Conservation (phyloP, 2,888 invertebrate genomes). For the Girardia tigrina region DNA sequence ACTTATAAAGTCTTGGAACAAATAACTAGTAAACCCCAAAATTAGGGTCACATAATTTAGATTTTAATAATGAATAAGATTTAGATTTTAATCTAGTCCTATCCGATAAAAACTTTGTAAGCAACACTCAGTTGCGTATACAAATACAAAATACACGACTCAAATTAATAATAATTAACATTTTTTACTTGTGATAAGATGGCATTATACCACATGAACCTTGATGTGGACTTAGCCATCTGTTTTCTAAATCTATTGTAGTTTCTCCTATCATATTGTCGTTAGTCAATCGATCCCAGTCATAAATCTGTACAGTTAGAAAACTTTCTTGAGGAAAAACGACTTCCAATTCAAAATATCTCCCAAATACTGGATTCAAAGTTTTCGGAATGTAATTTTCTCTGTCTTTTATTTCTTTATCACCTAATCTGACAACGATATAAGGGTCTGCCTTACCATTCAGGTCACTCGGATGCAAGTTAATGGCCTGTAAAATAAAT, state of each 20-base stretch:
- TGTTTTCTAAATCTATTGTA: conserved; percentile 74
- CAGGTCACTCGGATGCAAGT: conserved; percentile 52
- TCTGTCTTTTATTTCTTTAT: conserved; percentile 65
- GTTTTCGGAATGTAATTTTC: conserved; percentile 80
- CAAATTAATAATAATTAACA: neutral
- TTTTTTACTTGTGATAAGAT: conserved; percentile 68
- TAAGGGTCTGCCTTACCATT: conserved; percentile 65
- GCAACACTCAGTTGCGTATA: no score
- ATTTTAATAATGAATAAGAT: no score
- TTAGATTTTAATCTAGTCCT: no score
- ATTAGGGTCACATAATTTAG: no score
- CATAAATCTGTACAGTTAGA: conserved; percentile 68
- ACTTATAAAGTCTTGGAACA: no score
- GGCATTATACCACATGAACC: conserved; percentile 70
- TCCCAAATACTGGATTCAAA: conserved; percentile 75
- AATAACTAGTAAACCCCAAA: no score
- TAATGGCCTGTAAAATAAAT: conserved; percentile 53
- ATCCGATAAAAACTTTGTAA: no score
- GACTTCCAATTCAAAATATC: conserved; percentile 76
- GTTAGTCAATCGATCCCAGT: conserved; percentile 75
- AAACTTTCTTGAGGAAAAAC: conserved; percentile 79
- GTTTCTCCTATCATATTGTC: conserved; percentile 83
- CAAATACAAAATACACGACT: neutral
- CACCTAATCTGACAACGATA: conserved; percentile 67
- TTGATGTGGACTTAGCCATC: conserved; percentile 74